phyloP scores from a whole-genome alignment of 2,888 invertebrate species.

The Galerucella nymphaeae region DNA sequence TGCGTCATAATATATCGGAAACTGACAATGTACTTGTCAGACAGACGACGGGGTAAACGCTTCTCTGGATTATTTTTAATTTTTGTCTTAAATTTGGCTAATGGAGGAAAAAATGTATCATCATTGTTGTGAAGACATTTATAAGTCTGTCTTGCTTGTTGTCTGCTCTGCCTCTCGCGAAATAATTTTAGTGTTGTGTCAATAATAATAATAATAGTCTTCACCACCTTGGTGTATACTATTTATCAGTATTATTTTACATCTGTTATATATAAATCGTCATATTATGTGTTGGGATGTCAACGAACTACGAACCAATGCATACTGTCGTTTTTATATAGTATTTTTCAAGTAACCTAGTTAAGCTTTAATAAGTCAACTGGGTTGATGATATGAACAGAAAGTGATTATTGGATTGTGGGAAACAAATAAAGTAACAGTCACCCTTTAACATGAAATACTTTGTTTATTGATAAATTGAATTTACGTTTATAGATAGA shows the following conservation, averaged over 20 bases:
- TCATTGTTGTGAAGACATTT: no score
- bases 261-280: neutral
- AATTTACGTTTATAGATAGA: neutral
- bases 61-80: no score
- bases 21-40: no score
- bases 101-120: no score
- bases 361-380: slow-evolving; percentile 4
- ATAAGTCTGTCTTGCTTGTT: no score
- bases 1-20: no score
- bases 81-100: no score
- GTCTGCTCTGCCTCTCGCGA: no score
- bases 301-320: neutral
- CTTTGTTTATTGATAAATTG: neutral
- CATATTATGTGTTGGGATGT: neutral
- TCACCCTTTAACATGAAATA: neutral
- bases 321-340: neutral
- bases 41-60: no score
- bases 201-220: no score
- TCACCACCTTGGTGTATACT: no score
- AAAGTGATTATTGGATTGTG: neutral
- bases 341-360: slow-evolving; percentile 1
- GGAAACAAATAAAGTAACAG: neutral
- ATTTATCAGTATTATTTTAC: neutral
- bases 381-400: slow-evolving; percentile 2
- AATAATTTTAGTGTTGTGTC: no score